A percentile compares a stretch with the other conserved stretches of the same genome.
Evolutionary conservation across 2,113 vertebrate genomes (phyloP).

Genomic region (Tetrax tetrax): DNA sequence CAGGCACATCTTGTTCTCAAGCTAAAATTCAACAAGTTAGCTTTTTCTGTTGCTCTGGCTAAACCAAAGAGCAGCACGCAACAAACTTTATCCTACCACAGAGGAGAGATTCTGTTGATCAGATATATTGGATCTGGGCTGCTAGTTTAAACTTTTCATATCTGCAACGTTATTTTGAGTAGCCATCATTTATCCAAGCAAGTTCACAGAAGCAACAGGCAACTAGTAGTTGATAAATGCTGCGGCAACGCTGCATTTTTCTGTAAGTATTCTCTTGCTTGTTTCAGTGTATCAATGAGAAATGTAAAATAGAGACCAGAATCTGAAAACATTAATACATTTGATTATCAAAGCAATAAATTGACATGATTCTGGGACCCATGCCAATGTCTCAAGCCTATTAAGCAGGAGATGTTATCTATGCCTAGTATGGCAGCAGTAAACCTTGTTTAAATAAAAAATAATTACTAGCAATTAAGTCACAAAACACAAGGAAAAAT

Average conservation of each 20-base stretch:
- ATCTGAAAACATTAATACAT: not conserved
- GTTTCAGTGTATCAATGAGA: not conserved
- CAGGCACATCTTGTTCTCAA: conserved; percentile 43
- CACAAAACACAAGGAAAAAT: not conserved
- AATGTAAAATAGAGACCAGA: not conserved
- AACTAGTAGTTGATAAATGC: not conserved
- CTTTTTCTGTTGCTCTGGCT: not conserved
- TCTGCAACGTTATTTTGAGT: not conserved
- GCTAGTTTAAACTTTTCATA: not conserved
- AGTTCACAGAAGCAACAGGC: not conserved
- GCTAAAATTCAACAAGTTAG: conserved; percentile 12
- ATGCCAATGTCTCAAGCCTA: not conserved
- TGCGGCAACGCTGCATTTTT: not conserved
- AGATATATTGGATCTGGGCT: not conserved
- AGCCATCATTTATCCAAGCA: not conserved
- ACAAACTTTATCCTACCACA: not conserved
- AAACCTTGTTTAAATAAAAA: not conserved
- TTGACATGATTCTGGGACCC: not conserved
- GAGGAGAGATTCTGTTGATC: not conserved
- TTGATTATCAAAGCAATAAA: not conserved
- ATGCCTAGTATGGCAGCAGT: not conserved
- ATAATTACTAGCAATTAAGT: not conserved
- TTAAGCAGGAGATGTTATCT: not conserved
- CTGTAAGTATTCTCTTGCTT: not conserved
- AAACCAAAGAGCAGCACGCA: not conserved